Conservation (phyloP, 1,140 invertebrate species). For the Stratiolaelaps scimitus region DNA sequence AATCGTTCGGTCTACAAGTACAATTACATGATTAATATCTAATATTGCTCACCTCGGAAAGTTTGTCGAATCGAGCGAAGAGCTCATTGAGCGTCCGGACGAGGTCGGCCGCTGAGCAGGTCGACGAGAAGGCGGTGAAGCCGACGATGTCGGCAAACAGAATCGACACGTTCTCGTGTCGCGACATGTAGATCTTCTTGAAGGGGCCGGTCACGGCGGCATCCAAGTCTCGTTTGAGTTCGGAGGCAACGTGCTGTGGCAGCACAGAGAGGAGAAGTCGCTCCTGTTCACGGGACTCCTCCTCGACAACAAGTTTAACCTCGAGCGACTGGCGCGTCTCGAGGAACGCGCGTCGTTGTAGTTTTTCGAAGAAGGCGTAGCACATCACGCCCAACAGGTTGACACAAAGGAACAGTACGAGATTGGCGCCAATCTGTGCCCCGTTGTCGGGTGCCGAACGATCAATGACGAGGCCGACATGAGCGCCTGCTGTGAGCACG, state of each 20-base stretch:
- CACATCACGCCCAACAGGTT: constrained; percentile 58
- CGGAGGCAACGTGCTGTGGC: constrained; percentile 83
- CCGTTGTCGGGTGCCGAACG: neutral
- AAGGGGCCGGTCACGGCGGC: constrained; percentile 69
- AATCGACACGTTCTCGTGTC: constrained; percentile 73
- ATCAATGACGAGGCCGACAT: constrained; percentile 46
- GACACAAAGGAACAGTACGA: constrained; percentile 55
- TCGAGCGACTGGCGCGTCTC: constrained; percentile 80
- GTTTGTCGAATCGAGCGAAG: constrained; percentile 79
- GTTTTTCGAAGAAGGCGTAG: constrained; percentile 67
- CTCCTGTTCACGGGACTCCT: constrained; percentile 83
- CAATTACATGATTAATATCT: too few relatives aligned
- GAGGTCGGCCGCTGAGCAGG: constrained; percentile 78
- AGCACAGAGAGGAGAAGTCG: constrained; percentile 74
- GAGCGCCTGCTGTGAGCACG: constrained; percentile 43
- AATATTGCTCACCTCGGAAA: constrained; percentile 58
- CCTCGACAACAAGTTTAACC: constrained; percentile 78
- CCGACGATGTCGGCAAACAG: constrained; percentile 71
- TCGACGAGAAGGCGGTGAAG: constrained; percentile 86
- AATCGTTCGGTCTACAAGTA: too few relatives aligned
- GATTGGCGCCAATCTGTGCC: constrained; percentile 55
- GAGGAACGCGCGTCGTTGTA: constrained; percentile 71
- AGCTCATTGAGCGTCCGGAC: constrained; percentile 87
- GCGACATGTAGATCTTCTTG: constrained; percentile 92
- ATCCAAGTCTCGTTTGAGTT: constrained; percentile 81